phyloP scores from a whole-genome alignment of 2,113 vertebrate species.

The Vulpes ferrilata region DNA sequence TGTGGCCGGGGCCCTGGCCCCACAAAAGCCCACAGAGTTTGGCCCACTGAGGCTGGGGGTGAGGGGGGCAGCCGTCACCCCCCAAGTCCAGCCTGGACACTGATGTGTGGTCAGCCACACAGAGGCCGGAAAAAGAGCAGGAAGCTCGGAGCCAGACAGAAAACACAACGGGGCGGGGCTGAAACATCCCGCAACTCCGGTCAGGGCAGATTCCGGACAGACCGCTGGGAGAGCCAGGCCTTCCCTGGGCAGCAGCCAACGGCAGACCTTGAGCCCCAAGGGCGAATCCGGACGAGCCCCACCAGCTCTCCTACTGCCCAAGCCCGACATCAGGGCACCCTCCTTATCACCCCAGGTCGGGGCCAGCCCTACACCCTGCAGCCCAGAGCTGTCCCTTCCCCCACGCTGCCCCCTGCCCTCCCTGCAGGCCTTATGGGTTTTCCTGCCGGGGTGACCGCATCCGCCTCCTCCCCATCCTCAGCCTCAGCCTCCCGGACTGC shows the following conservation, averaged over 20 bases:
- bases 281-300: accelerated
- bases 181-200: not conserved
- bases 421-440: not conserved
- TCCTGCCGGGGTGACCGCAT: not conserved
- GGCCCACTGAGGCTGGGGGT: not conserved
- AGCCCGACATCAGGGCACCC: not conserved
- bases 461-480: not conserved
- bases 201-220: not conserved
- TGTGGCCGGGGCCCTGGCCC: not conserved
- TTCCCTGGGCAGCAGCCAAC: not conserved
- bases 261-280: accelerated
- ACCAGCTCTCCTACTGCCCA: accelerated
- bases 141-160: not conserved
- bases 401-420: too few relatives aligned
- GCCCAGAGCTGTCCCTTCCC: not conserved
- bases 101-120: accelerated
- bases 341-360: accelerated
- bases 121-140: not conserved
- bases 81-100: not conserved
- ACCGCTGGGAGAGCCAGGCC: not conserved
- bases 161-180: not conserved
- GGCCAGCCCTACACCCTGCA: accelerated
- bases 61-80: not conserved
- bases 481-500: not conserved
- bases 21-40: not conserved